phyloP scores from a whole-genome alignment of 1,140 invertebrate species.

The Megathymus violae region DNA sequence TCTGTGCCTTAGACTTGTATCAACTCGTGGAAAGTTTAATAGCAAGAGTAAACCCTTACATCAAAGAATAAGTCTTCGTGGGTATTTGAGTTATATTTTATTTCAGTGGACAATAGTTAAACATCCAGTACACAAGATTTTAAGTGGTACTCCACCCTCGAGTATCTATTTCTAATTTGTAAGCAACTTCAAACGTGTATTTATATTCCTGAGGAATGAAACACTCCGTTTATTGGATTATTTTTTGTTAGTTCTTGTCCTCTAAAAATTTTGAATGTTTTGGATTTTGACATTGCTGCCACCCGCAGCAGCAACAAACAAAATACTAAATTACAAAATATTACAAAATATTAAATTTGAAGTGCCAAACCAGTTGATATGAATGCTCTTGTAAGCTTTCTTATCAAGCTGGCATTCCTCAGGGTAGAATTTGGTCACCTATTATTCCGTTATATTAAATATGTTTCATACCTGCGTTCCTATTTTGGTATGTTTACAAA shows the following conservation, averaged over 20 bases:
- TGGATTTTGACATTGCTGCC: no score
- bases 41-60: neutral
- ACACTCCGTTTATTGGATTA: no score
- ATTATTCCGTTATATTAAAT: neutral
- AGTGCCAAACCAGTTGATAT: no score
- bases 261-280: no score
- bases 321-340: no score
- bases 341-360: no score
- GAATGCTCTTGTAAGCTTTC: no score
- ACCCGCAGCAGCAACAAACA: no score
- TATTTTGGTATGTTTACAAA: neutral
- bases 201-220: constrained; percentile 6
- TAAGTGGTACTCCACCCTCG: neutral
- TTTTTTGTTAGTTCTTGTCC: no score
- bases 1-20: constrained; percentile 20
- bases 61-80: neutral
- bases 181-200: neutral
- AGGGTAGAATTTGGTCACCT: no score
- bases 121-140: neutral
- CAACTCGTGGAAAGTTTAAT: neutral
- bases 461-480: neutral
- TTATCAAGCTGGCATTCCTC: no score
- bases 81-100: neutral
- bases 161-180: neutral
- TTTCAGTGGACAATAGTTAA: neutral